A percentile compares a stretch with the other conserved stretches of the same genome.
Conservation (phyloP, 2,797 vertebrate genomes). For the Microhierax caerulescens region DNA sequence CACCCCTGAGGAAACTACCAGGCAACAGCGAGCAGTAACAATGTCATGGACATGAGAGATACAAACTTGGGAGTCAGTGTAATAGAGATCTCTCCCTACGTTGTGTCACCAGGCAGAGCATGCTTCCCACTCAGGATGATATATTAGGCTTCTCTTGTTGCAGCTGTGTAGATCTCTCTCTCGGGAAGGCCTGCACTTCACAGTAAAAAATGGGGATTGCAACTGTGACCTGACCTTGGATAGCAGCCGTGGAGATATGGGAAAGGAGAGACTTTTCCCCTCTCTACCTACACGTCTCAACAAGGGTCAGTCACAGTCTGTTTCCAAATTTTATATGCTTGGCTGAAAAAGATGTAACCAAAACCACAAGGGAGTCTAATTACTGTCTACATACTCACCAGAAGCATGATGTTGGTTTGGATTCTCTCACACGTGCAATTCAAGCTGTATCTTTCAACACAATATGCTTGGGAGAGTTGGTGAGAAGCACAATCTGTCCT, state of each 20-base stretch:
- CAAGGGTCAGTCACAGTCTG: neutral
- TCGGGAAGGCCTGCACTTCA: accelerated
- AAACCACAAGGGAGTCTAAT: neutral
- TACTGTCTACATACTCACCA: neutral
- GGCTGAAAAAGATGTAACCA: neutral
- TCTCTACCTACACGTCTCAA: neutral
- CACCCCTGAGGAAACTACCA: neutral
- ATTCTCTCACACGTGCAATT: neutral
- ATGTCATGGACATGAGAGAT: accelerated
- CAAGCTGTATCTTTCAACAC: neutral
- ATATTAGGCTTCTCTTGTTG: neutral
- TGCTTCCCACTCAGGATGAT: neutral
- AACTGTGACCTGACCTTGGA: neutral
- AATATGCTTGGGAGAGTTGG: neutral
- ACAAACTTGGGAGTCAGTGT: neutral
- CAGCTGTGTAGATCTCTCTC: neutral
- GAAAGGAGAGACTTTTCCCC: neutral
- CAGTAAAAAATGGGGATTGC: neutral
- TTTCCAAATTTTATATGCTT: neutral
- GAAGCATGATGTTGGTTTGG: neutral
- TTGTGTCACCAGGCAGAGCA: neutral
- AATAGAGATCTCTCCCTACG: neutral
- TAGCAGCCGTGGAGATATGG: neutral
- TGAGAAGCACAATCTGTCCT: neutral
- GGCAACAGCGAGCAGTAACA: neutral